Conservation (phyloP, 2,113 vertebrate genomes). For the Alligator sinensis region DNA sequence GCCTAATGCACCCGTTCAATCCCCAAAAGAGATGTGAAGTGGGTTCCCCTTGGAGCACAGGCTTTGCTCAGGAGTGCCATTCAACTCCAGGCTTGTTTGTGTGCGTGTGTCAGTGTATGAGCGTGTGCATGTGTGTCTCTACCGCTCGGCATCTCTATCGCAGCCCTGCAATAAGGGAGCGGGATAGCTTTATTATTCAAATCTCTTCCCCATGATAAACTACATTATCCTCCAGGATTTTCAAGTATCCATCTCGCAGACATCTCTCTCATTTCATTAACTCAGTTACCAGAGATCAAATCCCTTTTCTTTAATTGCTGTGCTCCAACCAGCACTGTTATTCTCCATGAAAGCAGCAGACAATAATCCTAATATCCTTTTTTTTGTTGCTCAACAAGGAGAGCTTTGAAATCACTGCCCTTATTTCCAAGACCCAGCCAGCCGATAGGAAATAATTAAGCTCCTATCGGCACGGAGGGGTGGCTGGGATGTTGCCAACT, state of each 20-base stretch:
- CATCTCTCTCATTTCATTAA: constrained; percentile 48
- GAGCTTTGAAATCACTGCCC: constrained; percentile 58
- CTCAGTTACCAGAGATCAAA: constrained; percentile 36
- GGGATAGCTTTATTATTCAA: constrained; percentile 52
- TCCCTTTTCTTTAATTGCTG: constrained; percentile 53
- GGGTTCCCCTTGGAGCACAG: no score
- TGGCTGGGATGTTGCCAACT: constrained; percentile 50
- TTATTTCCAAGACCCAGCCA: constrained; percentile 35
- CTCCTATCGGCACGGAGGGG: constrained; percentile 56
- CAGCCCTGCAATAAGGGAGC: not conserved
- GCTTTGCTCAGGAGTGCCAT: not conserved
- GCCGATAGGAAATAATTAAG: constrained; percentile 65
- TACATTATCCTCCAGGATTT: constrained; percentile 13
- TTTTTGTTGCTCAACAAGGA: constrained; percentile 49
- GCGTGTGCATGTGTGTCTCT: not conserved
- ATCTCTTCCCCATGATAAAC: constrained; percentile 16
- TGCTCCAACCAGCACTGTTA: constrained; percentile 22
- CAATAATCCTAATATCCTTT: constrained; percentile 56
- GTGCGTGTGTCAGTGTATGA: not conserved
- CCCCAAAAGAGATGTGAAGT: no score
- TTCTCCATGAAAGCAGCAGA: constrained; percentile 41
- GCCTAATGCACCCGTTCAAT: no score
- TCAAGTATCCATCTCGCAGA: constrained; percentile 19
- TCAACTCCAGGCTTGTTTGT: not conserved
- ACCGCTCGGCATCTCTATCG: not conserved